Evolutionary conservation across 1,140 invertebrate species (phyloP).

Genomic region (Conus ventricosus): DNA sequence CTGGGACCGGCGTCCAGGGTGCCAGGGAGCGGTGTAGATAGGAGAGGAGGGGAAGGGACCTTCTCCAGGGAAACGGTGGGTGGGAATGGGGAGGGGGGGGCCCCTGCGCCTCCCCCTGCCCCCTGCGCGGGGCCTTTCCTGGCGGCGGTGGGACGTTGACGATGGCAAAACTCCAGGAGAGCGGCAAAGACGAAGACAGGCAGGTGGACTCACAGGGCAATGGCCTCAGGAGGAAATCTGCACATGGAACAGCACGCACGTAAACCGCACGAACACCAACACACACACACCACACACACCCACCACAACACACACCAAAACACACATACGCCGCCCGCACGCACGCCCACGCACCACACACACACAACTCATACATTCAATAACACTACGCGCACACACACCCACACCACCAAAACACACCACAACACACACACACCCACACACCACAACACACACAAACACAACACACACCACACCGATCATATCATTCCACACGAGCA

Average conservation of each 20-base stretch:
- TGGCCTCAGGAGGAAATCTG: slow-evolving; percentile 68
- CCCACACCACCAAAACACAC: too few relatives aligned
- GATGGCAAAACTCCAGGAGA: slow-evolving; percentile 58
- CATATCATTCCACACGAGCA: too few relatives aligned
- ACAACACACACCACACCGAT: too few relatives aligned
- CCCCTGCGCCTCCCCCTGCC: not conserved
- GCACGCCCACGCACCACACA: too few relatives aligned
- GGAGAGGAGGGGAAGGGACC: slow-evolving; percentile 57
- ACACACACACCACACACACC: too few relatives aligned
- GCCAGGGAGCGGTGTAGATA: slow-evolving; percentile 35
- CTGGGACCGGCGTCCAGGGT: slow-evolving; percentile 54
- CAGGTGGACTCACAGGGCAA: slow-evolving; percentile 63
- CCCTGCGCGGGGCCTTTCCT: not conserved
- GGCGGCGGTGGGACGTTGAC: slow-evolving; percentile 52
- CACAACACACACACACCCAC: too few relatives aligned
- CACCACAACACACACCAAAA: too few relatives aligned
- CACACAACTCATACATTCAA: too few relatives aligned
- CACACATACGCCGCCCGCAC: too few relatives aligned
- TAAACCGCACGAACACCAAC: too few relatives aligned
- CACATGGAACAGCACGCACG: not conserved
- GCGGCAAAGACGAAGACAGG: slow-evolving; percentile 59
- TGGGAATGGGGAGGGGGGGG: slow-evolving; percentile 27
- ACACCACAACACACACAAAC: too few relatives aligned
- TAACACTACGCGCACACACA: too few relatives aligned
- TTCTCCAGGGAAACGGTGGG: slow-evolving; percentile 43